Evolutionary conservation across 1,140 invertebrate species (phyloP), one percentile per base, ranked within the genome.

Genomic region (Hydropsyche tenuis): DNA sequence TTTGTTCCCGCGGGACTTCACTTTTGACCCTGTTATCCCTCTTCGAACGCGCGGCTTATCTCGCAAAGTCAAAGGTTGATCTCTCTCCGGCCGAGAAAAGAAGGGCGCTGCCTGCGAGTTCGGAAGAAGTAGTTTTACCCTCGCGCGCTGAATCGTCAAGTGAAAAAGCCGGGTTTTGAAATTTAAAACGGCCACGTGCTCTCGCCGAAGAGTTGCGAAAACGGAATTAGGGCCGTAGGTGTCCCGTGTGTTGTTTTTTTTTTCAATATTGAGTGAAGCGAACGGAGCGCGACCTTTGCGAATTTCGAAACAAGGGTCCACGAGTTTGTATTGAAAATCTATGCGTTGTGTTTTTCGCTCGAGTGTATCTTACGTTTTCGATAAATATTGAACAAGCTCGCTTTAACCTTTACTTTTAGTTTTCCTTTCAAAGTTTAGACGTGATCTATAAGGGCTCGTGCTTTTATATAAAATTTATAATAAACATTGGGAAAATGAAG

Each of bases 11-110:
- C 16, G 48, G 16, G 48, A 53, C 56, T 60, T 60, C 56, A 60
- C 18, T 60, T 60, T 60, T 60, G 56, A 60, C 56, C 56, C 56
- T 60, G 56, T 60, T 60, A 60, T 60, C 56, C 56, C 56, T 60
- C 23, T 60, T 60, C 56, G 56, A 60, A 60, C 56, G 23, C 23
- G 23, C 4, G 56, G 56, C 56, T 60, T 60, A 60, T 60, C 56
- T 60, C 2, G 11, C 56, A 60, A 37, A 37, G 56, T 60, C 56
- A 60, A 60, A 60, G 56, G 56, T 60, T 60, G 56, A 60, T 60
- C 56, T 60, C 48, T 53, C 48, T 53, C 56, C 25, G 2, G 56
- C 1, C 23, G 22, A 12, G 56, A 60, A 60, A 60, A 53, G 23
- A 60, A 60, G 56, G n/a, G 14, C 18, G 56, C 16, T 48, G 4